Evolutionary conservation across 2,888 invertebrate species (phyloP), one percentile per base, ranked within the genome.

Genomic region (Plebejus argus): DNA sequence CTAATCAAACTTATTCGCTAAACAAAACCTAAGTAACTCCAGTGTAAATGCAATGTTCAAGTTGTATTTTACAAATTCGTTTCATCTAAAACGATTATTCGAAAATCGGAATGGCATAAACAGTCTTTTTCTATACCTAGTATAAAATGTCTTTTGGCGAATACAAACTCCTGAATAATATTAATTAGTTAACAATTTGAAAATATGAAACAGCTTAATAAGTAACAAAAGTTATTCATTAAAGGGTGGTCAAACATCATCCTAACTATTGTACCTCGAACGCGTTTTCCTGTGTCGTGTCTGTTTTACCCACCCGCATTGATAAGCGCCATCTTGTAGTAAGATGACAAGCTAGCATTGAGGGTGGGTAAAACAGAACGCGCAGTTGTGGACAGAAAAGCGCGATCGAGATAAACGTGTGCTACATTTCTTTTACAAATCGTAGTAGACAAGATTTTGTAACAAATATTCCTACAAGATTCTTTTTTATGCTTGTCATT

Each of bases 1-100:
- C 71, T 35, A 76, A 33, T 56, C 23, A 45, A 74, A 74, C 74
- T 74, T 74, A 74, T 49, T 49, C 71, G 28, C 74, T 74, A 74
- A 74, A 72, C 72, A 72, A 49, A 72, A 72, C 72, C 74, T 74
- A 74, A 18, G 8, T 49, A 23, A 74, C 74, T 74, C 74, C 74
- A 74, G 49, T 74, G 49, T 74, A 74, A 74, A 74, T 71, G 71
- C 74, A 74, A 15, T 74, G 74, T 74, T 49, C 28, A 18, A 74
- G 5, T 72, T 45, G 23, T 74, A 23, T 74, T 74, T 18, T 66
- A 66, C 66, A 66, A 45, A 66, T 66, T 33, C 28, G 28, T 23
- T 66, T 66, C 6, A 3, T 28, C 66, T 33, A 66, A 8, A 15
- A 74, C 28, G 23, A 71, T 6, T 70, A 70, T 3, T 71, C 20